These are phyloP conservation scores for Nixonia krombeini DNA, from an alignment of 1,140 invertebrate species.

Conservation along the genomic window DNA sequence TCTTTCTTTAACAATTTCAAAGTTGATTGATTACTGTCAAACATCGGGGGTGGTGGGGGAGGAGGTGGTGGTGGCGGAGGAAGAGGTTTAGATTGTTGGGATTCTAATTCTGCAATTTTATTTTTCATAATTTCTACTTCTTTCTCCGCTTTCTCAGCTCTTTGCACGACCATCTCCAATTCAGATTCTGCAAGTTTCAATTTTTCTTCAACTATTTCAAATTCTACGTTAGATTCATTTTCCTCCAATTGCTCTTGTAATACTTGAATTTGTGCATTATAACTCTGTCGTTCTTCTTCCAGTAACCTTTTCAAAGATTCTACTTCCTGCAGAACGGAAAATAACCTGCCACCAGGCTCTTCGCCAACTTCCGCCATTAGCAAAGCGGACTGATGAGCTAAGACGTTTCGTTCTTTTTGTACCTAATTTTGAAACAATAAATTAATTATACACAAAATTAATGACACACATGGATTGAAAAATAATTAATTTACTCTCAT, in stretches of 20 bases:
- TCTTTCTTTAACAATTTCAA: slow-evolving; percentile 61
- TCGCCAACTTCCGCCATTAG: slow-evolving; percentile 75
- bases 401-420: slow-evolving; percentile 76
- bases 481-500: no score
- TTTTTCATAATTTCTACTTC: slow-evolving; percentile 54
- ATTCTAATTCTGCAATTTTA: slow-evolving; percentile 63
- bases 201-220: slow-evolving; percentile 80
- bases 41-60: slow-evolving; percentile 48
- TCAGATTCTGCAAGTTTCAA: slow-evolving; percentile 79
- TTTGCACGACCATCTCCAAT: slow-evolving; percentile 73
- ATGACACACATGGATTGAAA: neutral
- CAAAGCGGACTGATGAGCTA: slow-evolving; percentile 78
- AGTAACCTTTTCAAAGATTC: slow-evolving; percentile 75
- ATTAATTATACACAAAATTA: neutral
- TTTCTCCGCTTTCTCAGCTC: slow-evolving; percentile 77
- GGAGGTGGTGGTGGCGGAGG: slow-evolving; percentile 62
- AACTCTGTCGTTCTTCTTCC: slow-evolving; percentile 74
- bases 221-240: slow-evolving; percentile 77
- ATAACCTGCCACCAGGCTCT: slow-evolving; percentile 71
- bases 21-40: slow-evolving; percentile 45
- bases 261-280: slow-evolving; percentile 72
- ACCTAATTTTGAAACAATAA: slow-evolving; percentile 39
- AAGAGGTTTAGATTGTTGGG: slow-evolving; percentile 66
- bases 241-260: slow-evolving; percentile 78
- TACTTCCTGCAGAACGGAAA: slow-evolving; percentile 75